A percentile compares a stretch with the other conserved stretches of the same genome.
Conservation (phyloP, 2,888 invertebrate genomes). For the Drosophila mettleri region DNA sequence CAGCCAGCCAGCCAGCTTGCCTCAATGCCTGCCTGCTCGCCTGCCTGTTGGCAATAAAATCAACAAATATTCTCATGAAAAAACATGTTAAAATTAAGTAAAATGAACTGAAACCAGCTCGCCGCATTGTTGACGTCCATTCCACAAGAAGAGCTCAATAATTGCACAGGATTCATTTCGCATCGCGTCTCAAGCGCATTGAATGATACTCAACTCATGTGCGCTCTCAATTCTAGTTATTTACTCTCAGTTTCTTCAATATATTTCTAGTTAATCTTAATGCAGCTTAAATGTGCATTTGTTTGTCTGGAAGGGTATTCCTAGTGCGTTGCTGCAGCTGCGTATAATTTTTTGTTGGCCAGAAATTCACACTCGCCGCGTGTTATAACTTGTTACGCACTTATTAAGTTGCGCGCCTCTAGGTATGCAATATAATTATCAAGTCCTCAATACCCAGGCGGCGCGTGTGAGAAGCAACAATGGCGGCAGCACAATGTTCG, state of each 20-base stretch:
- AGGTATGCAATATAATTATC: constrained; percentile 51
- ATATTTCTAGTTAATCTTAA: too few relatives aligned
- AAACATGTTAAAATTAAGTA: constrained; percentile 29
- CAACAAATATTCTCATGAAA: constrained; percentile 29
- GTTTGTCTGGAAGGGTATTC: neutral
- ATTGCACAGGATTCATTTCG: neutral
- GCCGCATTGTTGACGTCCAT: neutral
- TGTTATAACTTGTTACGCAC: constrained; percentile 28
- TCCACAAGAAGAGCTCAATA: neutral
- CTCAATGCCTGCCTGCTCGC: constrained; percentile 2
- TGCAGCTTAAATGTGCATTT: too few relatives aligned
- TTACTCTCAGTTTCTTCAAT: too few relatives aligned
- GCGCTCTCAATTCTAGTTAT: too few relatives aligned
- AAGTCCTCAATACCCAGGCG: constrained; percentile 37
- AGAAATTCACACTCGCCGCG: constrained; percentile 17
- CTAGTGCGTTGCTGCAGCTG: neutral
- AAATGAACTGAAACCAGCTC: constrained; percentile 15
- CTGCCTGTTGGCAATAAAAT: constrained; percentile 33
- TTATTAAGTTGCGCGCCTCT: constrained; percentile 30
- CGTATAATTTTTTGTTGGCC: too few relatives aligned
- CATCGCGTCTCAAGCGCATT: neutral
- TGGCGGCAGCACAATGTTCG: constrained; percentile 19
- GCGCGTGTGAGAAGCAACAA: constrained; percentile 13
- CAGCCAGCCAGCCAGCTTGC: constrained; percentile 2
- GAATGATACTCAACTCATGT: neutral